phyloP scores from a whole-genome alignment of 2,113 vertebrate genomes.

The Melanerpes aurifrons region DNA sequence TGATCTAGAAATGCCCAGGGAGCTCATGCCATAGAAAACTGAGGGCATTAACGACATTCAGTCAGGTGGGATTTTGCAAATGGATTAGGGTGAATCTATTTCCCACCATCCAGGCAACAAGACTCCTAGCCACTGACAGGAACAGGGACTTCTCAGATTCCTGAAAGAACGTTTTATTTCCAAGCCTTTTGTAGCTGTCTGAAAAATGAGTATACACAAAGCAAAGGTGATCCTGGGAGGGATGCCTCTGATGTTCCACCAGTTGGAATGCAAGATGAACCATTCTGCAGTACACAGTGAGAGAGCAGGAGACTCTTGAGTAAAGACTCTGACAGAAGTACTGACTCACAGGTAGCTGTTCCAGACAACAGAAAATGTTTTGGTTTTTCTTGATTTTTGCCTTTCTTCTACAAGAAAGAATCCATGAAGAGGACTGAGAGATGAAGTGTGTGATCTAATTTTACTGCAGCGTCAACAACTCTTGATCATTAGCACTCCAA shows the following conservation, averaged over 20 bases:
- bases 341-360: neutral
- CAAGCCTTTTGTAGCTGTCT: neutral
- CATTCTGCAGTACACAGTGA: neutral
- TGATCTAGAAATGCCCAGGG: neutral
- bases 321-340: neutral
- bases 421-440: neutral
- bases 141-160: neutral
- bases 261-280: neutral
- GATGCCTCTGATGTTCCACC: neutral
- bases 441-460: rapidly evolving
- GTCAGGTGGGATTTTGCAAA: neutral
- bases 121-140: neutral
- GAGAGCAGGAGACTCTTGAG: neutral
- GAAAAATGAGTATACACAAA: neutral
- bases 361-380: neutral
- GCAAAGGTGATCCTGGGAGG: neutral
- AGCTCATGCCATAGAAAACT: neutral
- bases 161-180: neutral
- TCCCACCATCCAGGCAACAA: neutral
- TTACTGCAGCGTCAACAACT: neutral
- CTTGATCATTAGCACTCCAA: neutral
- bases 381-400: neutral
- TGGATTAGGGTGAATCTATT: neutral
- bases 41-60: neutral
- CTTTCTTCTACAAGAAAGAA: neutral